These are phyloP conservation scores for Sphinx pinastri DNA, from an alignment of 2,888 invertebrate species.

Conservation along the genomic window DNA sequence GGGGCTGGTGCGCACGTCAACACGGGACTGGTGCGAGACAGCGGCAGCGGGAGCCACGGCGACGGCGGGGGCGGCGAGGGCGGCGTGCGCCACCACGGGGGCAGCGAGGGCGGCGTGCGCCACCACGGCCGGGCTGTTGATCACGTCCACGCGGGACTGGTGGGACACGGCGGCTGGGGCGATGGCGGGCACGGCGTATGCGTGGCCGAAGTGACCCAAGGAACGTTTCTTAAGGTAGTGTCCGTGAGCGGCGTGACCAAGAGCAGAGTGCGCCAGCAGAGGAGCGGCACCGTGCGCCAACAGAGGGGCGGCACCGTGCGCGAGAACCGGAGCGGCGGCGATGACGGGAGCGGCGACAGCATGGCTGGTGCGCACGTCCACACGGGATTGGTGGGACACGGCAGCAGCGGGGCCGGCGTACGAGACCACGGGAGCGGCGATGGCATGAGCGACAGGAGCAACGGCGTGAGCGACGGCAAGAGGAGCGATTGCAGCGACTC, in stretches of 20 bases:
- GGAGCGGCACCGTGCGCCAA: constrained; percentile 50
- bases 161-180: constrained; percentile 68
- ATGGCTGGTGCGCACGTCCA: constrained; percentile 55
- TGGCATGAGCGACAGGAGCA: constrained; percentile 44
- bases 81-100: background rate
- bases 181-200: constrained; percentile 53
- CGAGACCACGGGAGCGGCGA: constrained; percentile 37
- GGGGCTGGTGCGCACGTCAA: constrained; percentile 61
- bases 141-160: constrained; percentile 63
- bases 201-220: constrained; percentile 50
- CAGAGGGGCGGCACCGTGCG: constrained; percentile 43
- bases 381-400: constrained; percentile 63
- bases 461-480: constrained; percentile 35
- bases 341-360: constrained; percentile 40
- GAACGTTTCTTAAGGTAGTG: constrained; percentile 58
- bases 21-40: constrained; percentile 81
- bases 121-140: constrained; percentile 56
- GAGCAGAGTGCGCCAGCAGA: constrained; percentile 51
- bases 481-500: constrained; percentile 47
- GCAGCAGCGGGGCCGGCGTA: constrained; percentile 50
- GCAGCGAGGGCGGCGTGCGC: constrained; percentile 37
- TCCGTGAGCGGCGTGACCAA: constrained; percentile 36
- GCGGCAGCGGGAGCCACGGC: constrained; percentile 47
- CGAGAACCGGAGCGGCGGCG: constrained; percentile 37
- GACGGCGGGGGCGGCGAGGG: constrained; percentile 42